Evolutionary conservation across 2,888 invertebrate species (phyloP).

Genomic region (Nycteola revayana): DNA sequence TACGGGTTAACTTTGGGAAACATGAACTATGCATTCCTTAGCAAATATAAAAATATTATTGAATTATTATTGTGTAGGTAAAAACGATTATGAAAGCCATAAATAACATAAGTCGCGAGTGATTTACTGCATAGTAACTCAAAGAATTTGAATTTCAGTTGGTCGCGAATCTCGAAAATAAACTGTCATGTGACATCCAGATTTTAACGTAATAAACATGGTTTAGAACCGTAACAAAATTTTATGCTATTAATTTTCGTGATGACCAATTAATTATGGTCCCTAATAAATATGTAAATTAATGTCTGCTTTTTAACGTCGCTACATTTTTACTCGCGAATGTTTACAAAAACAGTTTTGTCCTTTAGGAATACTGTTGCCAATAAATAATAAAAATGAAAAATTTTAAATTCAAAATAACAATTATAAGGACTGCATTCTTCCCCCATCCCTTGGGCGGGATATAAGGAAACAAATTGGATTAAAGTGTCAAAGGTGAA

Average conservation of each 20-base stretch:
- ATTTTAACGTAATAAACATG: no score
- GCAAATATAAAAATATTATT: conserved; percentile 27
- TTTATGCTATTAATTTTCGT: conserved; percentile 19
- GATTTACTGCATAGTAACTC: conserved; percentile 12
- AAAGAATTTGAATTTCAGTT: conserved; percentile 13
- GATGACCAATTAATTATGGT: conserved; percentile 20
- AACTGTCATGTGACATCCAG: no score
- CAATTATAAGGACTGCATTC: conserved; percentile 73
- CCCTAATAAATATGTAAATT: conserved; percentile 29
- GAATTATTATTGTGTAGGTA: conserved; percentile 9
- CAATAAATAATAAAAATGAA: conserved; percentile 49
- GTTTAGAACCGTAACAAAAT: conserved; percentile 17
- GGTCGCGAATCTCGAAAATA: conserved; percentile 6
- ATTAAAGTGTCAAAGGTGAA: conserved; percentile 82
- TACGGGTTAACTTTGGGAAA: conserved; percentile 59
- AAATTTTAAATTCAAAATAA: conserved; percentile 69
- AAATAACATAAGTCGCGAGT: conserved; percentile 10
- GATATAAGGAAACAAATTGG: conserved; percentile 78
- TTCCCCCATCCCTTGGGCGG: conserved; percentile 72
- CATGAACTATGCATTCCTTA: conserved; percentile 44
- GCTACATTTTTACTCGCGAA: conserved; percentile 31
- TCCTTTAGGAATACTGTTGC: conserved; percentile 31
- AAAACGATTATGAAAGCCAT: conserved; percentile 8
- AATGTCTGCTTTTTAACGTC: conserved; percentile 20
- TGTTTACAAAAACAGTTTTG: conserved; percentile 29